Base-by-base conservation (phyloP, 1,140 invertebrate species). In the Arion vulgaris region DNA sequence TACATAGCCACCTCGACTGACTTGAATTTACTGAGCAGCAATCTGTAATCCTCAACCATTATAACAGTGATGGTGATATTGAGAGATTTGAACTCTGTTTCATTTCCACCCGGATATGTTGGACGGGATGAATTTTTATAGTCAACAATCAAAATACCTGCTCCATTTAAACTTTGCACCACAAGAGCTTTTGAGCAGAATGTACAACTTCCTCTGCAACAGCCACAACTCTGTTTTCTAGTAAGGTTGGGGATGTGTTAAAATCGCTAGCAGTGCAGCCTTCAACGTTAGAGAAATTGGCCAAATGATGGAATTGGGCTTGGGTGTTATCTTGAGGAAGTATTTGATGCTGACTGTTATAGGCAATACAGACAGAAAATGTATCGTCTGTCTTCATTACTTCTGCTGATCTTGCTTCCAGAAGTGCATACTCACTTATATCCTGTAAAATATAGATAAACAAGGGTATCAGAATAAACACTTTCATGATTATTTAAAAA, bases 61-160 rank as follows among this genome's bases (percentile, higher is more conserved):
- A 91, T 88, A 19, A 82, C 76, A 17, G 85, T 88, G 26, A 90
- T 84, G 4, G 86, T 85, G 38, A 91, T 90, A 66, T 88, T 91
- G 51, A 90, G 86, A 2, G 62, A 78, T 11, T 87, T 49, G 36
- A 88, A 90, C 38, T 89, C 85, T 28, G 73, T 80, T 66, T 82
- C 83, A 39, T 77, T 85, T 17, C 57, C 81, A 28, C 83, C 83
- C 11, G 74, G 81, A 28, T 77, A 39, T 71, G 83, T 80, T 32
- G 62, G 79, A 34, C 23, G 36, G 32, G 38, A 71, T 15, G 78
- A 13, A 36, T 80, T 80, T 71, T 69, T 49, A 51, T 80, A 41
- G 34, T 80, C 68, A 1, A 80, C 68, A 1, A 80, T 36, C 45
- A 80, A n/a, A 45, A 57, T 41, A 28, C 38, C 39, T 26, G 1